phyloP scores from a whole-genome alignment of 2,797 vertebrate species.

The Cryptoprocta ferox region DNA sequence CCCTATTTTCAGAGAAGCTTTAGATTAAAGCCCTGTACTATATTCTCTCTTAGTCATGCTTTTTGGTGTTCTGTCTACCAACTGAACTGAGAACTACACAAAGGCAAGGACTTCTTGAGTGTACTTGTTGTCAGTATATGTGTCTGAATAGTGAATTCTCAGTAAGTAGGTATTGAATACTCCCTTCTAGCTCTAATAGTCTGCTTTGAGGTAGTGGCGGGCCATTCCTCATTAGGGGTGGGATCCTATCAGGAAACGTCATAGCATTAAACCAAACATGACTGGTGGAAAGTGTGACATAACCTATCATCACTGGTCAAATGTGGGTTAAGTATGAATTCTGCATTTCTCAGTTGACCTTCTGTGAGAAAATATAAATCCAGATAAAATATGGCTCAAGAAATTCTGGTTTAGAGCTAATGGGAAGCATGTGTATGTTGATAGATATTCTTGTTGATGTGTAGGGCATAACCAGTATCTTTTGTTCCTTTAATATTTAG shows the following conservation, averaged over 20 bases:
- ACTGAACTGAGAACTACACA: neutral
- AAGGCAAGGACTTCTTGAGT: neutral
- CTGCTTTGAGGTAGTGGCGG: neutral
- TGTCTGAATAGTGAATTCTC: neutral
- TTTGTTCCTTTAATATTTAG: constrained; percentile 2
- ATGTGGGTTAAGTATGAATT: neutral
- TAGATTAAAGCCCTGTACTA: neutral
- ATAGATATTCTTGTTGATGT: neutral
- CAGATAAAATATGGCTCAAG: neutral
- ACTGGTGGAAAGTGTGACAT: neutral
- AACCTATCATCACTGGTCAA: neutral
- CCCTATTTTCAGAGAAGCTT: neutral
- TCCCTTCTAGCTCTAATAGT: neutral
- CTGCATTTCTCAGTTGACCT: neutral
- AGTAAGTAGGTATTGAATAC: neutral
- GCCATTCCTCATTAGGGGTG: neutral
- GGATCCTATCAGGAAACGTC: neutral
- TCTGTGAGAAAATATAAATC: neutral
- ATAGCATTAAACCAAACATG: neutral
- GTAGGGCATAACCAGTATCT: neutral
- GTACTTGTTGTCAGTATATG: neutral
- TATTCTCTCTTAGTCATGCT: neutral
- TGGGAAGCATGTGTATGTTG: neutral
- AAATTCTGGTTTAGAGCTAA: neutral
- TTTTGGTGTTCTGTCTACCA: neutral